Conservation (phyloP, 2,797 vertebrate species). For the Mormyrus hasselquistii region DNA sequence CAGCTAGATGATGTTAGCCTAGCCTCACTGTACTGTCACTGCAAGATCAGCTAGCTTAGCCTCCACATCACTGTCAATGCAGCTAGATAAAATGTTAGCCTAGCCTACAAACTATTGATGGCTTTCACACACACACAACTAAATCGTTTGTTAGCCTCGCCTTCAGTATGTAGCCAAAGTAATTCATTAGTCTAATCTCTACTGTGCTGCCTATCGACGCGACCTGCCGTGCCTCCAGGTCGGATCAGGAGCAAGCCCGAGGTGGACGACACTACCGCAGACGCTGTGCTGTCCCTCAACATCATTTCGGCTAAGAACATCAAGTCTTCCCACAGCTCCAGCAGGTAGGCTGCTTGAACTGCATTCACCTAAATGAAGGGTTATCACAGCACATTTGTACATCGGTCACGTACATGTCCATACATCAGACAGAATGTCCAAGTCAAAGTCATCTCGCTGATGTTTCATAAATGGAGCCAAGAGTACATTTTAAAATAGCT, state of each 20-base stretch:
- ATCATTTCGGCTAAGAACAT: constrained; percentile 97
- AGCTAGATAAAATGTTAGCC: too few species aligned
- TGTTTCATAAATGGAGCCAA: not conserved
- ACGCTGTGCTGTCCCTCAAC: constrained; percentile 89
- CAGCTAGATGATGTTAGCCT: not conserved
- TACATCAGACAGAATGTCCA: not conserved
- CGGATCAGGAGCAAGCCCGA: constrained; percentile 89
- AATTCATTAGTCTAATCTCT: not conserved
- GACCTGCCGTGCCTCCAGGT: constrained; percentile 53
- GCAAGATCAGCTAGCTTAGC: too few species aligned
- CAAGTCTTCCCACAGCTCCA: constrained; percentile 88
- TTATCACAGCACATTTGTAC: not conserved
- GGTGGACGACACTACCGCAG: constrained; percentile 81
- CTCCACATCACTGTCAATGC: not conserved
- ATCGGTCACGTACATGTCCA: not conserved
- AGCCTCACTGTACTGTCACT: not conserved
- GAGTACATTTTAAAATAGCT: not conserved
- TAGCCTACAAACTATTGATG: not conserved
- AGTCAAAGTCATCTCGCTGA: not conserved
- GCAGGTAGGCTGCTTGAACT: constrained; percentile 61
- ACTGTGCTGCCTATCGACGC: not conserved
- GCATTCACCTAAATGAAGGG: not conserved
- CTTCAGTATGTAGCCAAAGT: not conserved
- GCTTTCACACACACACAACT: not conserved
- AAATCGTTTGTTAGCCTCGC: not conserved